These are phyloP conservation scores for Mirounga angustirostris DNA, from an alignment of 2,113 vertebrate species.

Conservation along the genomic window DNA sequence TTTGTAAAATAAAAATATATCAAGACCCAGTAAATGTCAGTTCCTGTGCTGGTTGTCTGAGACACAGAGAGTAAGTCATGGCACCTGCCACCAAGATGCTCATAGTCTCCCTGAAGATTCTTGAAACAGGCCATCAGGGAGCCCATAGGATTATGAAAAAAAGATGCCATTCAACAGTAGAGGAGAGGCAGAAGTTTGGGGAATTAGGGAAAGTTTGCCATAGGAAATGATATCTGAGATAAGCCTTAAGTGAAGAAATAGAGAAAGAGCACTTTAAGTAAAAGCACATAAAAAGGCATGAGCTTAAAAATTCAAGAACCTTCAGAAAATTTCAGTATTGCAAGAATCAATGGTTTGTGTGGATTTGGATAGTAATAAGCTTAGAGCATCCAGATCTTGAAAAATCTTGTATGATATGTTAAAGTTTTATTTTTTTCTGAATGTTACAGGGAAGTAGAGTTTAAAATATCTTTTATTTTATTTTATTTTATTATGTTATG, in stretches of 20 bases:
- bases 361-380: neutral
- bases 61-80: neutral
- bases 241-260: neutral
- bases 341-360: neutral
- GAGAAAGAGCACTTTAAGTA: neutral
- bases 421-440: neutral
- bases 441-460: neutral
- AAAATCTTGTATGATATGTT: neutral
- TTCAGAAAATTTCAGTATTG: neutral
- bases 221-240: neutral
- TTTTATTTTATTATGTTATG: no score
- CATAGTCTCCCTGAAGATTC: neutral
- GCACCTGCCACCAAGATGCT: neutral
- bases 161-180: neutral
- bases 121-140: neutral
- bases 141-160: neutral
- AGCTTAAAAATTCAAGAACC: neutral
- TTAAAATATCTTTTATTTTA: neutral
- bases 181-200: neutral
- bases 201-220: neutral
- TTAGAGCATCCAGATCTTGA: neutral
- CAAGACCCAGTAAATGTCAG: neutral
- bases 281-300: neutral
- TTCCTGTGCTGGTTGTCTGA: neutral
- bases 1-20: constrained; percentile 41